phyloP scores from a whole-genome alignment of 2,797 vertebrate species.

The Gobionotothen gibberifrons region DNA sequence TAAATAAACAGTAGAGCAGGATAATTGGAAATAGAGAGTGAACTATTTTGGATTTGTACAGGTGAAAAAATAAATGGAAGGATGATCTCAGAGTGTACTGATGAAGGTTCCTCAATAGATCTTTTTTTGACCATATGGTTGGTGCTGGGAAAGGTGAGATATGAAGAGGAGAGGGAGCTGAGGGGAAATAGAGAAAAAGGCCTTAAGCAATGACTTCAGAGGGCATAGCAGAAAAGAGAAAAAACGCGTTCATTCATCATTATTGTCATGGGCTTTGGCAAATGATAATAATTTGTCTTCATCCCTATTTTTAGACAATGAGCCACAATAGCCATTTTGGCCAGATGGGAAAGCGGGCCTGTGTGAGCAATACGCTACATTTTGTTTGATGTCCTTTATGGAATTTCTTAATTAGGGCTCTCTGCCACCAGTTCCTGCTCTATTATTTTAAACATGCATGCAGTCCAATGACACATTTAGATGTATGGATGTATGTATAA shows the following conservation, averaged over 20 bases:
- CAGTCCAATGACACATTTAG: conserved; percentile 68
- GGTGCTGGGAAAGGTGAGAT: conserved; percentile 28
- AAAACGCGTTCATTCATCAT: conserved; percentile 99
- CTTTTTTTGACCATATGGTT: conserved; percentile 33
- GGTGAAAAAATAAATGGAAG: conserved; percentile 9
- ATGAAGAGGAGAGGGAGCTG: conserved; percentile 47
- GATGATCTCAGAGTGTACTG: conserved; percentile 22
- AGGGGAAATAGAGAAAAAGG: conserved; percentile 83
- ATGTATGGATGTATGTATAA: conserved; percentile 56
- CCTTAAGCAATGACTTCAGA: conserved; percentile 99
- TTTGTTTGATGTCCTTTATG: conserved; percentile 83
- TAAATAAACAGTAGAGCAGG: conserved; percentile 9
- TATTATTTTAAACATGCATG: conserved; percentile 56
- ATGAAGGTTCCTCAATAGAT: conserved; percentile 50
- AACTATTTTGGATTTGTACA: conserved; percentile 12
- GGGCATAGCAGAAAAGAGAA: conserved; percentile 84
- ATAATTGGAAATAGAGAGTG: not conserved
- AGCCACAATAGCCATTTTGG: conserved; percentile 97
- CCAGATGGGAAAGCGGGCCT: conserved; percentile 97
- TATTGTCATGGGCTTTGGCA: conserved; percentile 99
- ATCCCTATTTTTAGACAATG: conserved; percentile 99
- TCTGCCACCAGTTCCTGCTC: conserved; percentile 45
- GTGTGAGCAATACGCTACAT: conserved; percentile 91
- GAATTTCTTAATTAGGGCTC: conserved; percentile 75
- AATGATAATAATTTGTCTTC: conserved; percentile 99